A percentile compares a stretch with the other conserved stretches of the same genome.
phyloP scores from a whole-genome alignment of 37 sponge, comb jelly and placozoan species.

The Petrosia ficiformis region DNA sequence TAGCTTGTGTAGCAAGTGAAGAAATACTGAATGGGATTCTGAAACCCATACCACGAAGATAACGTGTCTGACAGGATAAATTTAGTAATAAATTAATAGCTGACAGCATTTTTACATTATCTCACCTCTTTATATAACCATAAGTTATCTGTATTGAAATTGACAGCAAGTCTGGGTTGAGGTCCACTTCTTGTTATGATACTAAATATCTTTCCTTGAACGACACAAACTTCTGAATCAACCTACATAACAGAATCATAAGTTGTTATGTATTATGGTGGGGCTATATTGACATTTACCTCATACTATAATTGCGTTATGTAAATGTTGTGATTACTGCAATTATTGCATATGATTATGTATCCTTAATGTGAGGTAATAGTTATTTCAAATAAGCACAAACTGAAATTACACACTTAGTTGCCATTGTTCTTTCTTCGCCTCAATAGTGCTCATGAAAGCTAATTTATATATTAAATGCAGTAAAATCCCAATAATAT shows the following conservation, averaged over 20 bases:
- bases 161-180: slow-evolving; percentile 77
- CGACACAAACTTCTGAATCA: slow-evolving; percentile 58
- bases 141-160: slow-evolving; percentile 92
- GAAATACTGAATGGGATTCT: slow-evolving; percentile 86
- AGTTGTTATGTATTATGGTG: no score
- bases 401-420: no score
- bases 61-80: slow-evolving; percentile 45
- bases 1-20: slow-evolving; percentile 91
- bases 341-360: no score
- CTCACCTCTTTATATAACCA: slow-evolving; percentile 92
- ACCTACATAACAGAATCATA: slow-evolving; percentile 51
- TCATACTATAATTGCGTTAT: no score
- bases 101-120: neutral
- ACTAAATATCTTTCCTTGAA: slow-evolving; percentile 79
- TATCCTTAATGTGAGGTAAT: no score
- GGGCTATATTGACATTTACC: no score
- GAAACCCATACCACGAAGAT: slow-evolving; percentile 91
- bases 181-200: slow-evolving; percentile 70
- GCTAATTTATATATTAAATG: no score
- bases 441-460: no score
- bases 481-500: no score
- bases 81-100: slow-evolving; percentile 15
- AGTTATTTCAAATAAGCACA: no score
- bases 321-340: no score
- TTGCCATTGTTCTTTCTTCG: no score